Conservation (phyloP, 2,888 invertebrate species). For the Gibbula magus region DNA sequence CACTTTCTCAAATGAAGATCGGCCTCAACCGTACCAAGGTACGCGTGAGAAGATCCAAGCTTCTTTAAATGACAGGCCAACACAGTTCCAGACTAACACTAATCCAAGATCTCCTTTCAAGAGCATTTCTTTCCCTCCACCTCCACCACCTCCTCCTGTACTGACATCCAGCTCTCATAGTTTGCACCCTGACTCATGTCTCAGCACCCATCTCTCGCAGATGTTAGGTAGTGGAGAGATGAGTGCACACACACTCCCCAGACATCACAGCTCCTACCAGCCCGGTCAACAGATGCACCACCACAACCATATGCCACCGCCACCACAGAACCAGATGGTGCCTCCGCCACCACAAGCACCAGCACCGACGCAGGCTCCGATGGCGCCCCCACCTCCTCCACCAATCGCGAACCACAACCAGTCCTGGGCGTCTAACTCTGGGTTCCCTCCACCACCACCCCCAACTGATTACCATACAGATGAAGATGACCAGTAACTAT, state of each 20-base stretch:
- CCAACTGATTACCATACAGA: background rate
- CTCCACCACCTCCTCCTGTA: constrained; percentile 31
- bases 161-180: background rate
- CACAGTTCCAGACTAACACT: no score
- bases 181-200: constrained; percentile 39
- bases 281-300: background rate
- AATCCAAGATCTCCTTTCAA: constrained; percentile 25
- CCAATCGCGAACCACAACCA: background rate
- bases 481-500: background rate
- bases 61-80: no score
- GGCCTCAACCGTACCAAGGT: no score
- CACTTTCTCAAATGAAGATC: constrained; percentile 33
- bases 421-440: constrained; percentile 22
- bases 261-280: constrained; percentile 19
- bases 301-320: background rate
- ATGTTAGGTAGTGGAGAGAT: background rate
- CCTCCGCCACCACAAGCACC: constrained; percentile 39
- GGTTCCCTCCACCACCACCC: constrained; percentile 24
- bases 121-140: constrained; percentile 39
- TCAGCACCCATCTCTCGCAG: constrained; percentile 26
- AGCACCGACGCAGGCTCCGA: constrained; percentile 42
- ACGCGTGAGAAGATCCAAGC: no score
- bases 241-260: background rate
- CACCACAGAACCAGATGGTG: background rate
- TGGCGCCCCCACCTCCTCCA: constrained; percentile 31